Percentiles rank a stretch among this genome's conserved stretches.
Conservation (phyloP, 1,140 invertebrate species). For the Tribolium madens region DNA sequence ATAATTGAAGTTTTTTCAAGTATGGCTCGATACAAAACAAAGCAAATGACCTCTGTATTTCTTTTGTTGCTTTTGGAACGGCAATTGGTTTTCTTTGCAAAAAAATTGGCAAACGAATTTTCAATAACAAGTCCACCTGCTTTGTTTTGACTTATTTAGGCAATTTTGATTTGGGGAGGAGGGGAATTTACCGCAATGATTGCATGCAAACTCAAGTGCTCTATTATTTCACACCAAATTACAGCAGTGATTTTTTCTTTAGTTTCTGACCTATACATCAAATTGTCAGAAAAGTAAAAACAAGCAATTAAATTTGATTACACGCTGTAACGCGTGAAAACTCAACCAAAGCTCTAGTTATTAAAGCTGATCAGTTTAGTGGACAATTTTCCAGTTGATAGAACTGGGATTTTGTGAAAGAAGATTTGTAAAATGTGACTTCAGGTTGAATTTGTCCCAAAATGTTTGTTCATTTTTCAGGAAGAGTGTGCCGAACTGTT, state of each 20-base stretch:
- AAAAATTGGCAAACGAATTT: background rate
- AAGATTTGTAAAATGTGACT: background rate
- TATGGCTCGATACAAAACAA: background rate
- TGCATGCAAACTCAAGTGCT: background rate
- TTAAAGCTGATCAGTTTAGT: background rate
- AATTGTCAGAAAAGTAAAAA: background rate
- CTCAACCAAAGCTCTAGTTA: background rate
- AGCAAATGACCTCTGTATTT: background rate
- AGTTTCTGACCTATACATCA: background rate
- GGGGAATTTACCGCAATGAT: background rate
- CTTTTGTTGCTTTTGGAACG: background rate
- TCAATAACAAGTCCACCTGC: background rate
- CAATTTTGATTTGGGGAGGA: too few relatives aligned
- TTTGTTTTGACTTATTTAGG: too few relatives aligned
- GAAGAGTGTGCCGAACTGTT: slow-evolving; percentile 85
- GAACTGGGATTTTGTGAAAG: background rate
- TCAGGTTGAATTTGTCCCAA: too few relatives aligned
- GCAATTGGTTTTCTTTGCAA: background rate
- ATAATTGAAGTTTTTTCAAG: background rate
- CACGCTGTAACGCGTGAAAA: background rate
- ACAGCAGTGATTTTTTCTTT: background rate
- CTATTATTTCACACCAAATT: background rate
- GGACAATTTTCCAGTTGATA: background rate
- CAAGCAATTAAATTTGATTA: background rate
- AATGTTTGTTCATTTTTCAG: slow-evolving; percentile 69